phyloP scores from a whole-genome alignment of 1,140 invertebrate genomes.

The Lerema accius region DNA sequence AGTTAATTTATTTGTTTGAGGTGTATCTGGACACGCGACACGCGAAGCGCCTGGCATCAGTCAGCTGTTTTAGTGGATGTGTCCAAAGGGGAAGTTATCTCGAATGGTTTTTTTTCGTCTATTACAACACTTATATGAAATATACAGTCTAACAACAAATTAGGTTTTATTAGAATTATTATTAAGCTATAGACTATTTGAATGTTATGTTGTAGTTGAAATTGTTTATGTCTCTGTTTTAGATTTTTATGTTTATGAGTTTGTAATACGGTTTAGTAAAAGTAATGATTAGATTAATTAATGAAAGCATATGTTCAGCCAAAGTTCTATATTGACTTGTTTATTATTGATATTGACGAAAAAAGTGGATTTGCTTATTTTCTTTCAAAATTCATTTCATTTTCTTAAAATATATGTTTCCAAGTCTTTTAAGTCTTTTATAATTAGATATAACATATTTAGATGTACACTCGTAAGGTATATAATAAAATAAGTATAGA shows the following conservation, averaged over 20 bases:
- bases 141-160: constrained; percentile 6
- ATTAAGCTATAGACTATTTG: constrained; percentile 52
- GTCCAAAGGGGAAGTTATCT: not conserved
- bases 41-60: too few relatives aligned
- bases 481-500: constrained; percentile 57
- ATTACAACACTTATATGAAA: not conserved
- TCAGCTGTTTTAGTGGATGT: too few relatives aligned
- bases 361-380: constrained; percentile 7
- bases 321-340: constrained; percentile 56
- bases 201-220: constrained; percentile 68
- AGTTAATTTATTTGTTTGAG: not conserved
- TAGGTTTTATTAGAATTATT: constrained; percentile 23
- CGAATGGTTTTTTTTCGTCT: constrained; percentile 15
- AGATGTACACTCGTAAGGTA: constrained; percentile 36
- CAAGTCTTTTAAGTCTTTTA: too few relatives aligned
- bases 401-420: constrained; percentile 31
- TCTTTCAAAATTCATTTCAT: constrained; percentile 39
- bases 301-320: constrained; percentile 47
- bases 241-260: constrained; percentile 72
- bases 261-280: constrained; percentile 61
- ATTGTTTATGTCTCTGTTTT: constrained; percentile 75
- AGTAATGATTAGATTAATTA: constrained; percentile 40
- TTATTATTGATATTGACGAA: constrained; percentile 18
- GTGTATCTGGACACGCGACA: too few relatives aligned
- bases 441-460: constrained; percentile 36